phyloP scores from a whole-genome alignment of 2,888 invertebrate species.

The Sabatieria punctata region DNA sequence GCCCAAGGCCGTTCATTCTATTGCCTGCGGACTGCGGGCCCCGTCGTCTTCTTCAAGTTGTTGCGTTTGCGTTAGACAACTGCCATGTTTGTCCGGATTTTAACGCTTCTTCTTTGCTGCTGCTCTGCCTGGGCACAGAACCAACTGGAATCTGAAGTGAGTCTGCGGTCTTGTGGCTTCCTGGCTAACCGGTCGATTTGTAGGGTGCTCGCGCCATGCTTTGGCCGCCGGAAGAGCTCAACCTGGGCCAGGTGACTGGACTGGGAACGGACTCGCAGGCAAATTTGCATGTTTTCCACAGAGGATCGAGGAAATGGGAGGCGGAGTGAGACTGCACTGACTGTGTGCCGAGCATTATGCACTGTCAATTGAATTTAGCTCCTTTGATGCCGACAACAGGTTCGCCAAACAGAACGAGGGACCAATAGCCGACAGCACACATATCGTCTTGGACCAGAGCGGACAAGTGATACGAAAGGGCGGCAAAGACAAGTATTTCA shows the following conservation, averaged over 20 bases:
- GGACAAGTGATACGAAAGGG: constrained; percentile 51
- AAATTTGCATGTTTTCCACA: constrained; percentile 36
- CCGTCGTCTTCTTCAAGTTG: no score
- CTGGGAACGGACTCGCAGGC: constrained; percentile 33
- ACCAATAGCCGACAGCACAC: constrained; percentile 65
- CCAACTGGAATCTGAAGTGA: no score
- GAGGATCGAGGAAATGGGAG: constrained; percentile 35
- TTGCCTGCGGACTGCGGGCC: no score
- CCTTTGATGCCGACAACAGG: constrained; percentile 9
- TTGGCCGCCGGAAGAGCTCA: constrained; percentile 7
- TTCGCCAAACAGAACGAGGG: constrained; percentile 36
- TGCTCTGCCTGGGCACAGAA: no score
- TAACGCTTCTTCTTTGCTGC: no score
- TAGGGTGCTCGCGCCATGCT: no score
- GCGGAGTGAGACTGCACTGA: constrained; percentile 20
- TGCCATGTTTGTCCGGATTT: no score
- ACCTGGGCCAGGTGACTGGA: constrained; percentile 35
- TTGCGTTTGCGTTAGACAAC: no score
- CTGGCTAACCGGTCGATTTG: no score
- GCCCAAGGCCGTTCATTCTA: no score
- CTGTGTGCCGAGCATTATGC: not conserved
- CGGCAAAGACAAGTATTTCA: constrained; percentile 47
- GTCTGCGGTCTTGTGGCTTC: no score
- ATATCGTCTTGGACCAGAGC: constrained; percentile 60
- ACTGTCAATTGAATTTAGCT: constrained; percentile 11